Evolutionary conservation across 2,113 vertebrate species (phyloP).

Genomic region (Dunckerocampus dactyliophorus): DNA sequence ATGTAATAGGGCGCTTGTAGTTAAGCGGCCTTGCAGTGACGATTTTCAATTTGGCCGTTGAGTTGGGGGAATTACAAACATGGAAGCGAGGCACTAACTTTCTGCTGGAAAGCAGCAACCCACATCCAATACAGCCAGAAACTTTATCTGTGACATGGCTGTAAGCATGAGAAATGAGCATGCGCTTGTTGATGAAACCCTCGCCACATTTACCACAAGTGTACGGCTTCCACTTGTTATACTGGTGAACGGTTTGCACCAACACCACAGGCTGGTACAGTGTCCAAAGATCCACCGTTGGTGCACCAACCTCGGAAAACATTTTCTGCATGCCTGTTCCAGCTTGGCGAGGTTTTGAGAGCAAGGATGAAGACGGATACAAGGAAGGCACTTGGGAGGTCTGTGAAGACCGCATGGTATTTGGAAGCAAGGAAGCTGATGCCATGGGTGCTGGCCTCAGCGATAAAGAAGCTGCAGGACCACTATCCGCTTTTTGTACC

Average conservation of each 20-base stretch:
- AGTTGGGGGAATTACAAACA: slow-evolving; percentile 39
- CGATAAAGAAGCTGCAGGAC: slow-evolving; percentile 11
- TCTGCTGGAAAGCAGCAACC: slow-evolving; percentile 58
- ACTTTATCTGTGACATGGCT: slow-evolving; percentile 51
- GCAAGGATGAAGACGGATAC: neutral
- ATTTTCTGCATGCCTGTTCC: slow-evolving; percentile 14
- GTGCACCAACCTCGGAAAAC: slow-evolving; percentile 41
- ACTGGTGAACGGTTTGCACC: slow-evolving; percentile 26
- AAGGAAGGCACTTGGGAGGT: slow-evolving; percentile 38
- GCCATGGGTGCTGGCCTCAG: neutral
- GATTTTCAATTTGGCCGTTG: slow-evolving; percentile 41
- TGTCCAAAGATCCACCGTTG: slow-evolving; percentile 65
- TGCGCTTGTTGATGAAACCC: slow-evolving; percentile 38
- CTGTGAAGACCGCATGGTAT: neutral
- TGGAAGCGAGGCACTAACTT: slow-evolving; percentile 60
- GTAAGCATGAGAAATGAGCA: slow-evolving; percentile 50
- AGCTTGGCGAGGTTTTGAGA: slow-evolving; percentile 5
- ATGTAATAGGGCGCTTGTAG: neutral
- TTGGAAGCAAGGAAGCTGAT: slow-evolving; percentile 7
- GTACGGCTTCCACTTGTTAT: slow-evolving; percentile 37
- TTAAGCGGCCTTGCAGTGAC: slow-evolving; percentile 42
- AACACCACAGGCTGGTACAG: slow-evolving; percentile 67
- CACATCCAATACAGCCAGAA: slow-evolving; percentile 63
- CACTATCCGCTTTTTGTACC: neutral
- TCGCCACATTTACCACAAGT: slow-evolving; percentile 57